Conservation (phyloP, 2,888 invertebrate species). For the Caenorhabditis drosophilae region DNA sequence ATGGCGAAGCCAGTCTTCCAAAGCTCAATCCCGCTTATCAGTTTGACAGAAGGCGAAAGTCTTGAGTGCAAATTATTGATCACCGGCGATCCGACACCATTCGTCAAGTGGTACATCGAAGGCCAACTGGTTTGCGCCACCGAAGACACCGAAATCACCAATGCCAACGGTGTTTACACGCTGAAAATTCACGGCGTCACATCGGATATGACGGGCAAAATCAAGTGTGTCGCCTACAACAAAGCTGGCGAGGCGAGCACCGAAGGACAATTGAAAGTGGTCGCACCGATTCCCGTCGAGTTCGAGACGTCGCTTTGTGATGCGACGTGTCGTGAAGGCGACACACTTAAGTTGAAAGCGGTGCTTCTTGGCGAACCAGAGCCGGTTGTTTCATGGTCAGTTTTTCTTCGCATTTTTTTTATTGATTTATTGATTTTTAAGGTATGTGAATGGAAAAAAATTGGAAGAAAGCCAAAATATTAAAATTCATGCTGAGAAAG, state of each 20-base stretch:
- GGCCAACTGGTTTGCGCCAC: constrained; percentile 63
- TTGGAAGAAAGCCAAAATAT: constrained; percentile 67
- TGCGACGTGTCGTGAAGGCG: constrained; percentile 69
- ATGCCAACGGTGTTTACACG: constrained; percentile 69
- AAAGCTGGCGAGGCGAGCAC: constrained; percentile 70
- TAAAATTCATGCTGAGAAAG: constrained; percentile 67
- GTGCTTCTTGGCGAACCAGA: constrained; percentile 69
- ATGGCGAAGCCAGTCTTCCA: constrained; percentile 67
- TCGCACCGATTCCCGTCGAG: constrained; percentile 68
- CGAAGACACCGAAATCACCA: constrained; percentile 65
- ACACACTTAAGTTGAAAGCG: constrained; percentile 69
- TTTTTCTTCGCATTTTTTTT: no score
- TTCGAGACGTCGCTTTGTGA: constrained; percentile 69
- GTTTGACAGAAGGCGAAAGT: constrained; percentile 84
- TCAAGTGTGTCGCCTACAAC: constrained; percentile 72
- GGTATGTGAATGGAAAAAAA: constrained; percentile 67
- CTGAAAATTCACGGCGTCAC: constrained; percentile 71
- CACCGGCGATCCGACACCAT: constrained; percentile 87
- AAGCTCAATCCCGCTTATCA: constrained; percentile 72
- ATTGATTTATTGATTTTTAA: no score
- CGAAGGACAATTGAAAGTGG: constrained; percentile 69
- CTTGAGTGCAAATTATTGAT: constrained; percentile 84
- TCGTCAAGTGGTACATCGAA: constrained; percentile 76
- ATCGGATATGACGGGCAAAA: constrained; percentile 72
- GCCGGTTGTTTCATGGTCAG: constrained; percentile 64